Evolutionary conservation across 2,888 invertebrate species (phyloP), one percentile per base, ranked within the genome.

Genomic region (Drosophila barbarae): DNA sequence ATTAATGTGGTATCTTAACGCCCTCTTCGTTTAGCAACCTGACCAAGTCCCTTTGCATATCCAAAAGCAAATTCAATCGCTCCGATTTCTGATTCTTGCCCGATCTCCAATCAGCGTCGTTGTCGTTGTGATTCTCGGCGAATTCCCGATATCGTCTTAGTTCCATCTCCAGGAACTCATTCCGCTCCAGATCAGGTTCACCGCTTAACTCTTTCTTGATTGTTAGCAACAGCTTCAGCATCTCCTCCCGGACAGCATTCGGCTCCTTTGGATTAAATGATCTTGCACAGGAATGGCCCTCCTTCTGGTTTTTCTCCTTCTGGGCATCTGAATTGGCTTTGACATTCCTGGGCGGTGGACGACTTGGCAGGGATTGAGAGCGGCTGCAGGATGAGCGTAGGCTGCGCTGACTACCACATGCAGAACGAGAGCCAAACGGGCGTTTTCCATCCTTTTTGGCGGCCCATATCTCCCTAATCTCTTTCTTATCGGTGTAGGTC

Each of bases 1-100:
- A 12, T 44, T 2, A 30, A 9, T n/a, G 8, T n/a, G 12, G 1
- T 5, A 35, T 2, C 3, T 10, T 13, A 9, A 47, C 9, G 18
- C 39, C 41, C 56, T 38, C 49, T 0, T 82, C 69, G 10, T 42
- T 68, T 23, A 87, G 59, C 49, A 87, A 32, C 41, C 78, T 82
- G 6, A 87, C 46, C 49, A 89, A 76, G 73, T 86, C 85, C 5
- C 76, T 86, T 67, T 88, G 88, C 60, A 89, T 72, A 26, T 82
- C 80, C 10, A 88, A 38, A 23, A 89, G 61, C 55, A 89, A 56
- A 55, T 71, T 84, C 0, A 74, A 71, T 7, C 89, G 84, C 18
- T 81, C 59, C n/a, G 68, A 53, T 1, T 52, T 53, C 0, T 54
- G 42, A 15, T 77, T 61, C 0, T 46, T 32, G 0, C 39, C 34